Percentiles rank a stretch among this genome's conserved stretches.
Conservation (phyloP, 2,113 vertebrate species). For the Misgurnus anguillicaudatus region DNA sequence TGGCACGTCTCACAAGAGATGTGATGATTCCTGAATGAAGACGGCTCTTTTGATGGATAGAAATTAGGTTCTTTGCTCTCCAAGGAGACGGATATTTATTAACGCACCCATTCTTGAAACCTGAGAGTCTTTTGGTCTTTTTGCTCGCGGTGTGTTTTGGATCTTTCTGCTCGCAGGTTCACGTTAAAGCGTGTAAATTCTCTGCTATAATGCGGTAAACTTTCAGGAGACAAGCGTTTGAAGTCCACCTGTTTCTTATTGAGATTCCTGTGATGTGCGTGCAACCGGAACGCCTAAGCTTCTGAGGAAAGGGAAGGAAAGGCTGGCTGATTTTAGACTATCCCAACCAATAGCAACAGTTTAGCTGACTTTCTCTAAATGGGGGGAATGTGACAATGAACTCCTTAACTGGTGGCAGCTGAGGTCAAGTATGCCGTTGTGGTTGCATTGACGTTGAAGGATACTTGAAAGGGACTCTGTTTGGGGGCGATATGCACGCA, state of each 20-base stretch:
- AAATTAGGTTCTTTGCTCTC: not conserved
- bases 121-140: not conserved
- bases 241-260: slow-evolving; percentile 60
- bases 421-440: slow-evolving; percentile 13
- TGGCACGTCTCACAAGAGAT: not conserved
- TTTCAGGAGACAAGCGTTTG: slow-evolving; percentile 55
- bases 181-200: slow-evolving; percentile 43
- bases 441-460: not conserved
- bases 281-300: slow-evolving; percentile 31
- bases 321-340: not conserved
- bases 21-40: not conserved
- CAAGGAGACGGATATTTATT: slow-evolving; percentile 16
- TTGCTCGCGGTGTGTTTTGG: not conserved
- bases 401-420: not conserved
- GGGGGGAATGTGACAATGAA: slow-evolving; percentile 2
- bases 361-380: not conserved
- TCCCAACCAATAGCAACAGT: not conserved
- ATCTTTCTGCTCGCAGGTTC: not conserved
- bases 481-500: not conserved
- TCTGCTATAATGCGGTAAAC: slow-evolving; percentile 41
- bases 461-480: not conserved
- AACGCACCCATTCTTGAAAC: not conserved
- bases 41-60: not conserved
- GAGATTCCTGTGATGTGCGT: slow-evolving; percentile 35
- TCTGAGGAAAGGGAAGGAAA: not conserved